Conservation (phyloP, 2,888 invertebrate species). For the Clanis bilineata region DNA sequence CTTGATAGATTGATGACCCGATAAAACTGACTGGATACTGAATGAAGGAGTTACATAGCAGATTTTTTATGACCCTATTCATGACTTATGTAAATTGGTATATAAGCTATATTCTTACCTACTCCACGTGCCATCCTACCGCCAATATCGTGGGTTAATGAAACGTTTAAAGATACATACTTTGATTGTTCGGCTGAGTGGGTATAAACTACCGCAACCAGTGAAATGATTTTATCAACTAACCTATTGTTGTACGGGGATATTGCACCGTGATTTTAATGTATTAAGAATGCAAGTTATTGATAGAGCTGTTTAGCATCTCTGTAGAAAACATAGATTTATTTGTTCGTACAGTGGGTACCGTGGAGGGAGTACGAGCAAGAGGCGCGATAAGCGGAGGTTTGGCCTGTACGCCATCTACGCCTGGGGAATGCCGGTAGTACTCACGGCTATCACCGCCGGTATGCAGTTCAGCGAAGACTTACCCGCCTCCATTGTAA, state of each 20-base stretch:
- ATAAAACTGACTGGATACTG: background rate
- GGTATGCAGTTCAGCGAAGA: conserved; percentile 79
- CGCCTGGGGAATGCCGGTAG: conserved; percentile 85
- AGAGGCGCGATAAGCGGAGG: conserved; percentile 79
- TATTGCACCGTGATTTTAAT: no score
- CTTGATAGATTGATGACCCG: background rate
- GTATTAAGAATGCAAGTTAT: no score
- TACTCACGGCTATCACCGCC: conserved; percentile 75
- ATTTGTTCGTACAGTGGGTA: conserved; percentile 68
- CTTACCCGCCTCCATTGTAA: conserved; percentile 62
- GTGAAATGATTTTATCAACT: no score
- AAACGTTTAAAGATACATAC: no score
- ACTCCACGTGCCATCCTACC: no score
- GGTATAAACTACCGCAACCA: no score
- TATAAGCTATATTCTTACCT: background rate
- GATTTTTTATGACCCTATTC: no score
- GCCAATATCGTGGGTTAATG: no score
- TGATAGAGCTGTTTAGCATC: background rate
- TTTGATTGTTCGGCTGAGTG: no score
- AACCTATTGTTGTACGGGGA: no score
- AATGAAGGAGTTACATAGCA: background rate
- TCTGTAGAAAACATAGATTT: background rate
- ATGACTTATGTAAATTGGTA: no score
- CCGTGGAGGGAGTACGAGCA: conserved; percentile 67
- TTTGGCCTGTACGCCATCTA: conserved; percentile 85